Base-by-base conservation (phyloP, 2,888 invertebrate genomes). In the Rhimphoctona megacephalus region DNA sequence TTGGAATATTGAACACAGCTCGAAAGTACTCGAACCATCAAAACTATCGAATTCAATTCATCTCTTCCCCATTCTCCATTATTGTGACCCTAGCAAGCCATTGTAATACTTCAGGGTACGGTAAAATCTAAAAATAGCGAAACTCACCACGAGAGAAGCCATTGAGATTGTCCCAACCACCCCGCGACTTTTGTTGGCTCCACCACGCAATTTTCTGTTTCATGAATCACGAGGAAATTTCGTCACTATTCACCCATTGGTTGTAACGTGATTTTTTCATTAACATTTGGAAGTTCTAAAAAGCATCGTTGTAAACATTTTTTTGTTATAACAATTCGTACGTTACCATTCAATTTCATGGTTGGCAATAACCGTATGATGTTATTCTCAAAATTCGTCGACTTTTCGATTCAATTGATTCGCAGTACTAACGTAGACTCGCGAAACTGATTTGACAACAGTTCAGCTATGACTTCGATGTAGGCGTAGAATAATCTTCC, bases 61-160 rank as follows among this genome's bases (percentile, higher is more conserved):
- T 22, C 22, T 67, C 43, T 19, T 0, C 70, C 22, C 14, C 33
- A 9, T 19, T 17, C 30, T 19, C 49, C 17, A 70, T 49, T 19
- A 49, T 49, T 67, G 17, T 43, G 11, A 43, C 39, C 67, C 67
- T 22, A 22, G 33, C 39, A 43, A 36, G n/a, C 43, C n/a, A 43
- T 39, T 8, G 39, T 39, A 67, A 67, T 67, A 39, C 43, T 67
- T 9, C 22, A 14, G 67, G 39, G 22, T 43, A 43, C 67, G 22
- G 39, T 67, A 43, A 67, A 67, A 66, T n/a, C 39, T n/a, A 57
- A 57, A 74, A 74, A 74, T 74, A 57, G 57, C n/a, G 17, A n/a
- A 64, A 76, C 14, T 64, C 39, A 76, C 39, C 46, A 76, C n/a
- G 64, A 46, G 64, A 43, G 25, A 74, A 74, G 73, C 39, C 39